Percentiles rank a stretch among this genome's conserved stretches.
These are phyloP conservation scores for Myotis davidii DNA, from an alignment of 2,113 vertebrate species.

Conservation along the genomic window DNA sequence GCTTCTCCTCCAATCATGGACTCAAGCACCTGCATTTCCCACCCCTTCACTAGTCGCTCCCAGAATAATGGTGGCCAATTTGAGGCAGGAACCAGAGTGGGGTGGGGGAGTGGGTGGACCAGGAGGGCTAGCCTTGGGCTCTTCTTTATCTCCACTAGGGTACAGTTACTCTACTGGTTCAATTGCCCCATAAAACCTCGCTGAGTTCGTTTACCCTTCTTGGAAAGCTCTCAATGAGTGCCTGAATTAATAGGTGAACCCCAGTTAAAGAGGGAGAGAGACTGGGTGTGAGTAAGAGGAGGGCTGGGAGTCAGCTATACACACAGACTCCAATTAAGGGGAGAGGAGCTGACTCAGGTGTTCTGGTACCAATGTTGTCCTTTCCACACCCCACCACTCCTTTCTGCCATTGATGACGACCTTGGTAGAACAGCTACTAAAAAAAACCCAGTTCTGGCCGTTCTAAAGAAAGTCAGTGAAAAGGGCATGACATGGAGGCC, in stretches of 20 bases:
- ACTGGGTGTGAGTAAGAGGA: background rate
- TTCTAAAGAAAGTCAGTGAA: background rate
- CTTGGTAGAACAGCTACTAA: background rate
- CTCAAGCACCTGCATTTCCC: background rate
- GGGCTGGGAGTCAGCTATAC: background rate
- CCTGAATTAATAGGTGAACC: background rate
- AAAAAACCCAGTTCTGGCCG: background rate
- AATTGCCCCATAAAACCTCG: constrained; percentile 66
- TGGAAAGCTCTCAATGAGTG: background rate
- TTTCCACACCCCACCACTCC: background rate
- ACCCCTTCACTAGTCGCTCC: background rate
- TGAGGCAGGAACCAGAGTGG: constrained; percentile 31
- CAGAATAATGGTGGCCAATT: background rate
- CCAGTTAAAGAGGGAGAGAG: background rate
- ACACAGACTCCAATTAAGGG: background rate
- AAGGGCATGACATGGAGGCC: background rate
- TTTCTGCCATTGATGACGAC: background rate
- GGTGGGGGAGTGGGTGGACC: background rate
- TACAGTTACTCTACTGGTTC: background rate
- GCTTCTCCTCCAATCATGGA: background rate
- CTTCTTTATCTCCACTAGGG: constrained; percentile 43
- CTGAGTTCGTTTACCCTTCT: constrained; percentile 60
- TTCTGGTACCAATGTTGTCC: accelerated
- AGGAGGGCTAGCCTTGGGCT: background rate
- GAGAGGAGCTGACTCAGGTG: background rate